Evolutionary conservation across 53 echinoderm and acorn worm species (phyloP).

Genomic region (Patiria pectinifera): DNA sequence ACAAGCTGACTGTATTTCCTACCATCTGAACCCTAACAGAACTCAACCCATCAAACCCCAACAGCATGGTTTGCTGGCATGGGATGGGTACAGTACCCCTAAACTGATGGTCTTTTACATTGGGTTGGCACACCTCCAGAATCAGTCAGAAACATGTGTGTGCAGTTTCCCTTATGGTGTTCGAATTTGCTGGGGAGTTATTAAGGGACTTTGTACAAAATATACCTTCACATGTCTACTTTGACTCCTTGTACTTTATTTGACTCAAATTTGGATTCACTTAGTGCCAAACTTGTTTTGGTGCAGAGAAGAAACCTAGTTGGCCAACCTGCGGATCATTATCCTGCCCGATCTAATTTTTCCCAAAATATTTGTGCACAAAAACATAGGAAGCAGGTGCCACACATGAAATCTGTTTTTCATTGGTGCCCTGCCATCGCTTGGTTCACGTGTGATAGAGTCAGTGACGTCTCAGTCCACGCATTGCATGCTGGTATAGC

Average conservation of each 20-base stretch:
- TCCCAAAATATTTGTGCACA: slow-evolving; percentile 15
- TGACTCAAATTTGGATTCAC: not conserved
- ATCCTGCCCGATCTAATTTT: not conserved
- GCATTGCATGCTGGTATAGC: not conserved
- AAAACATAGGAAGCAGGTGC: slow-evolving; percentile 14
- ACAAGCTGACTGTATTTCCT: too few species aligned
- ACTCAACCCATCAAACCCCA: too few species aligned
- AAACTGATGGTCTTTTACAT: too few species aligned
- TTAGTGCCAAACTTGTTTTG: not conserved
- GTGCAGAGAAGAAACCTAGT: not conserved
- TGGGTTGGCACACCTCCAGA: too few species aligned
- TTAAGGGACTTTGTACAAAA: too few species aligned
- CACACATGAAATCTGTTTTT: not conserved
- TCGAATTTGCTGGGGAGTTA: too few species aligned
- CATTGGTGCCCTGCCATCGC: not conserved
- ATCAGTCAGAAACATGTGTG: too few species aligned
- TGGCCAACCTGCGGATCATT: not conserved
- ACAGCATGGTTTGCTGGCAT: too few species aligned
- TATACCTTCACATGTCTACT: not conserved
- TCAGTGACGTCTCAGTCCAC: not conserved
- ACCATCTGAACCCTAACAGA: too few species aligned
- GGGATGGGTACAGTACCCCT: too few species aligned
- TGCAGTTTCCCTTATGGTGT: too few species aligned
- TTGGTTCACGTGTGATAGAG: not conserved
- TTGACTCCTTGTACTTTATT: not conserved